Base-by-base conservation (phyloP, 2,797 vertebrate species). In the Phrynocephalus guinanensis region DNA sequence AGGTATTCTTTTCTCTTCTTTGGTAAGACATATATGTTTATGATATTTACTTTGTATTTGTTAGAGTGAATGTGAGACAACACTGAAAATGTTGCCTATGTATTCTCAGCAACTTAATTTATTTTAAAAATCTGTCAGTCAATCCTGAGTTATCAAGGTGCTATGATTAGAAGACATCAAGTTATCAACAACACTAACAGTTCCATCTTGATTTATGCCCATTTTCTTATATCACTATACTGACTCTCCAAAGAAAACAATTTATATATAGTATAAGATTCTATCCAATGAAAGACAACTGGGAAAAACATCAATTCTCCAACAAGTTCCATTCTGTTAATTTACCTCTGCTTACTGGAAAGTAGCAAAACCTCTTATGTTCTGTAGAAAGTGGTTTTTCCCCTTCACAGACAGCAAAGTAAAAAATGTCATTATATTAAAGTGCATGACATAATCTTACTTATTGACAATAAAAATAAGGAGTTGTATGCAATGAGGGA, bases 201-300 rank as follows among this genome's bases (percentile, higher is more conserved):
- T 20, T 91, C 52, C 16, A 84, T 76, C 44, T 60, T 63, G 60
- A 0, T 26, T 86, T 79, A 75, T 56, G 44, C 85, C 73, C 79
- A 84, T 84, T 90, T 48, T 50, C 60, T 56, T 86, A 68, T 87
- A 30, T 82, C 80, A 75, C 20, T 76, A 84, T 76, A 80, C 20
- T n/a, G 22, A 86, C 18, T 80, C 24, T 80, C 24, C 6, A 86
- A 85, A 2, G 1, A 8, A 48, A 0, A 13, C 82, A 87, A 88
- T 66, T 6, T 63, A 87, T 66, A 79, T 22, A 84, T 0, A 90
- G 79, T 22, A 84, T 0, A 90, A 82, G 0, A 0, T 71, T 77
- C 22, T 83, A 83, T 83, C 67, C 88, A 93, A 92, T 79, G 56
- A 86, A 86, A 2, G 6, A 88, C n/a, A 91, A 92, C 79, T 33